Conservation (phyloP, 2,888 invertebrate genomes). For the Pimpla rufipes region DNA sequence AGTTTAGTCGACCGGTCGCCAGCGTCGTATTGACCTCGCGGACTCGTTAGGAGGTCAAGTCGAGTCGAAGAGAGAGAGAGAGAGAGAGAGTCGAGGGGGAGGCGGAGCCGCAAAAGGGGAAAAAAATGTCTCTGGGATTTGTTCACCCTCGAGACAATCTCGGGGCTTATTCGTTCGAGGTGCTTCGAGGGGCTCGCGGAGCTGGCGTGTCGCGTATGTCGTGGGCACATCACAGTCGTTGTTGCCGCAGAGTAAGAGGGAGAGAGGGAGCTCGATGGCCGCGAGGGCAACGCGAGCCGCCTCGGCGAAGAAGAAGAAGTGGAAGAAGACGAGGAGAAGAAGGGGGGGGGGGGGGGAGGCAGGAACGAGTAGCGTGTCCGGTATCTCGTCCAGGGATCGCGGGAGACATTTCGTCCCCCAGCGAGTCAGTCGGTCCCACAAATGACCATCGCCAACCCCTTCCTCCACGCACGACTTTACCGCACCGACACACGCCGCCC, state of each 20-base stretch:
- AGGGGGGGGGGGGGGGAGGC: conserved; percentile 54
- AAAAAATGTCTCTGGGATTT: conserved; percentile 76
- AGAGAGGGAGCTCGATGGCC: conserved; percentile 22
- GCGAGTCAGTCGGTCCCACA: conserved; percentile 80
- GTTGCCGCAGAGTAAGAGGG: conserved; percentile 32
- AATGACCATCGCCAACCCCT: conserved; percentile 83
- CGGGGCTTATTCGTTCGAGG: conserved; percentile 75
- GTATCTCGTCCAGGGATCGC: conserved; percentile 84
- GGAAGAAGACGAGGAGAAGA: conserved; percentile 59
- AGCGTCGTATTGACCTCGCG: conserved; percentile 57
- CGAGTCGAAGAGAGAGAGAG: too few species aligned
- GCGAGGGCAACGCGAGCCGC: conserved; percentile 49
- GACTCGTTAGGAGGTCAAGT: conserved; percentile 60
- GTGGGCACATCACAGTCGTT: conserved; percentile 78
- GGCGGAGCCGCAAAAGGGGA: conserved; percentile 29
- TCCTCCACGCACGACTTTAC: conserved; percentile 65
- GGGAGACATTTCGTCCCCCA: conserved; percentile 84
- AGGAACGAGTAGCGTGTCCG: conserved; percentile 82
- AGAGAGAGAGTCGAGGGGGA: conserved; percentile 50
- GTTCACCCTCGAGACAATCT: conserved; percentile 77
- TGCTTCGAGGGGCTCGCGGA: conserved; percentile 67
- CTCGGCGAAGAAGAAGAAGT: conserved; percentile 66
- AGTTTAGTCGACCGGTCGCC: conserved; percentile 31
- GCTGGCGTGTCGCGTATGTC: conserved; percentile 73
- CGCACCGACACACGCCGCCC: conserved; percentile 72